Evolutionary conservation across 37 sponge, comb jelly and placozoan genomes (phyloP).

Genomic region (Halichondria panicea): DNA sequence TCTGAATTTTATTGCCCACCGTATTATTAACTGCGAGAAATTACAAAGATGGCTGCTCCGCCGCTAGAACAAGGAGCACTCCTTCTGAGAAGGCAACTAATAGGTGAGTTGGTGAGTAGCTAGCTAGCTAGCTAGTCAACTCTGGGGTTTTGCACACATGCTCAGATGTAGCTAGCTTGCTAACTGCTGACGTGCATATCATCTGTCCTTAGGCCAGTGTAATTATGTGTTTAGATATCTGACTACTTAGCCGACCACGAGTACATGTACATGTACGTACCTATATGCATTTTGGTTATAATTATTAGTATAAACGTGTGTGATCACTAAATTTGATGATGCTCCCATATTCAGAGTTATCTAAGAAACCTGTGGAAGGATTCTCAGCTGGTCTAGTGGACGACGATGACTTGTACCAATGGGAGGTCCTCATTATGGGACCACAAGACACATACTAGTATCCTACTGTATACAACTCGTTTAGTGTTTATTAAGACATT

Average conservation of each 20-base stretch:
- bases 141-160: too few relatives aligned
- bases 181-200: too few relatives aligned
- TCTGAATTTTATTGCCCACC: too few relatives aligned
- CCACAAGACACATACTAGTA: slow-evolving; percentile 97
- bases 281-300: not conserved
- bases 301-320: not conserved
- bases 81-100: slow-evolving; percentile 80
- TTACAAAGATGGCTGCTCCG: slow-evolving; percentile 60
- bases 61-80: slow-evolving; percentile 79
- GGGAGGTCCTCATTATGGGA: slow-evolving; percentile 96
- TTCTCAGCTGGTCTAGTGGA: slow-evolving; percentile 99
- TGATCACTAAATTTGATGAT: not conserved
- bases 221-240: not conserved
- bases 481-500: not conserved
- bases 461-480: slow-evolving; percentile 27
- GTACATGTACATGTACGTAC: too few relatives aligned
- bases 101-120: slow-evolving; percentile 50
- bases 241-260: not conserved
- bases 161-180: too few relatives aligned
- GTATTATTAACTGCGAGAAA: too few relatives aligned
- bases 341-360: slow-evolving; percentile 63
- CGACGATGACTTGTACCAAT: slow-evolving; percentile 91
- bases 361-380: slow-evolving; percentile 93
- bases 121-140: not conserved
- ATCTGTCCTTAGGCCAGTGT: not conserved